These are phyloP conservation scores for Myiozetetes cayanensis DNA, from an alignment of 2,113 vertebrate species.

Conservation along the genomic window DNA sequence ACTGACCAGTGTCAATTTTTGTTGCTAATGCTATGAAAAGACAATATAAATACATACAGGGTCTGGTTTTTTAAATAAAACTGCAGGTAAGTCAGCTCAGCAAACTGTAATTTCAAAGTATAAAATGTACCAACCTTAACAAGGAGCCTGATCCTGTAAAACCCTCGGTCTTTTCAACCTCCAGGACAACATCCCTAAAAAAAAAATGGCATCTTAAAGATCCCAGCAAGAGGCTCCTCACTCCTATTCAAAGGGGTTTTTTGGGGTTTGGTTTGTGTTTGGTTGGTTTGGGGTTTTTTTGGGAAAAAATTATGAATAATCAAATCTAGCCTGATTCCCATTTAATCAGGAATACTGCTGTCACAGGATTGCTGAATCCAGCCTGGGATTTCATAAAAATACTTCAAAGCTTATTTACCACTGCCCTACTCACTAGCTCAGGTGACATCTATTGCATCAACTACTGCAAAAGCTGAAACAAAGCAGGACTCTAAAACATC, in stretches of 20 bases:
- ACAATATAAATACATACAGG: not conserved
- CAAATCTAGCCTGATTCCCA: not conserved
- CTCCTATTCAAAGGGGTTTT: not conserved
- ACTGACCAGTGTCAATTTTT: not conserved
- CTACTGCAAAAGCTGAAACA: not conserved
- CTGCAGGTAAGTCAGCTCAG: not conserved
- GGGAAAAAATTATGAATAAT: not conserved
- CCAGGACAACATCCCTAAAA: not conserved
- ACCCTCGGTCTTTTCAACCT: not conserved
- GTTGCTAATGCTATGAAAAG: not conserved
- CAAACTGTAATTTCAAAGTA: not conserved
- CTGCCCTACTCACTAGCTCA: not conserved
- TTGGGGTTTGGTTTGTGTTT: not conserved
- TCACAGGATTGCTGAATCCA: not conserved
- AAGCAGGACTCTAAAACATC: not conserved
- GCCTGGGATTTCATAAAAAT: not conserved
- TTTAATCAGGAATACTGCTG: not conserved
- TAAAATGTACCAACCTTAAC: not conserved
- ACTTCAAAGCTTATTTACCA: not conserved
- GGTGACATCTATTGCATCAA: not conserved
- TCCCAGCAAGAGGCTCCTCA: not conserved
- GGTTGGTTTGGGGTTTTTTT: rapidly evolving
- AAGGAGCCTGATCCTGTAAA: not conserved
- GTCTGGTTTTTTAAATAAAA: not conserved
- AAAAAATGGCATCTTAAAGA: not conserved